Evolutionary conservation across 2,888 invertebrate species (phyloP), one percentile per base, ranked within the genome.

Genomic region (Fragum whitleyi): DNA sequence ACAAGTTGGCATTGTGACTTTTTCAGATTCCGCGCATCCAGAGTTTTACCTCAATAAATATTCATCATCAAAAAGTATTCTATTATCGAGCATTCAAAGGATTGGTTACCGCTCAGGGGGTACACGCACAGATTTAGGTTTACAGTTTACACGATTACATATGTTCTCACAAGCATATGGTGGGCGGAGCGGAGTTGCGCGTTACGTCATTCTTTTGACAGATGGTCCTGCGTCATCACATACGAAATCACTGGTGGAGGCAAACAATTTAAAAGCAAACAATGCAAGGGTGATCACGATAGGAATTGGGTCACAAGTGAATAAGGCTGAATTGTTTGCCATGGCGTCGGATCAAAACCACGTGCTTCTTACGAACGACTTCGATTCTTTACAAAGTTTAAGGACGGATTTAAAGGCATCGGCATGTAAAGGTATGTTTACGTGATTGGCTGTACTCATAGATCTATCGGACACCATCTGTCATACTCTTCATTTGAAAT

Each of bases 11-110:
- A 61, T 87, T 23, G 74, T 88, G 16, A 89, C 89, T 7, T 90
- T 87, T 59, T 85, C 87, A 26, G 76, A 83, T 26, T 65, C 74
- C 1, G 80, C 86, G 9, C 74, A 80, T 16, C 79, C 80, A 32
- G 88, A 88, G 67, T 87, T 90, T 72, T 86, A 86, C 53, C 75
- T 89, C n/a, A 89, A 89, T 69, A 75, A 81, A 16, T 85, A 87
- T 70, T 47, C 59, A 0, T 47, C 59, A 0, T 79, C 83, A 5
- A 88, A 86, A 76, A 57, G 77, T 0, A 51, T 76, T 0, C 51
- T 87, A 16, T 71, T 87, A 0, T 57, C 75, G 36, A 86, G 86
- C 0, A 80, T 89, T 26, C 89, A 88, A 69, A 79, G 68, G 36
- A 76, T 86, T 7, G 71, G 67, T 1, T 86, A 88, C 57, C 55